Conservation (phyloP, 2,888 invertebrate genomes). For the Cheilosia vernalis region DNA sequence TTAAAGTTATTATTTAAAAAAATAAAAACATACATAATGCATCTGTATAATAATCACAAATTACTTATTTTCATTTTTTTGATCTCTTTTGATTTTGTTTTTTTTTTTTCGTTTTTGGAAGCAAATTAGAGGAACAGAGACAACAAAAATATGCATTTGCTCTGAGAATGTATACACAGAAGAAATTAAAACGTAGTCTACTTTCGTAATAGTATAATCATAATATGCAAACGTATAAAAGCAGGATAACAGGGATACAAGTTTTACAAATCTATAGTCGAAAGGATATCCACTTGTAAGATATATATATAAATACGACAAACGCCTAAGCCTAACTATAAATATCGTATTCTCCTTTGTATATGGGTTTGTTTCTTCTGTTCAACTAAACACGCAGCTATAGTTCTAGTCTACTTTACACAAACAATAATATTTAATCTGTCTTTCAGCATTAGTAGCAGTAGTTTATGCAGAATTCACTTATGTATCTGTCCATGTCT, state of each 20-base stretch:
- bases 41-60: conserved; percentile 70
- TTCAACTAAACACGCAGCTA: conserved; percentile 44
- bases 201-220: conserved; percentile 9
- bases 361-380: background rate
- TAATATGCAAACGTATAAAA: conserved; percentile 47
- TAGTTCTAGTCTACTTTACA: conserved; percentile 46
- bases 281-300: conserved; percentile 31
- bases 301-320: conserved; percentile 42
- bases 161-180: conserved; percentile 35
- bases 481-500: conserved; percentile 36
- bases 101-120: conserved; percentile 51
- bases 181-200: conserved; percentile 12
- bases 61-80: conserved; percentile 46
- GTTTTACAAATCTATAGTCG: conserved; percentile 36
- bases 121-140: conserved; percentile 61
- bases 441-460: conserved; percentile 62
- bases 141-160: conserved; percentile 27
- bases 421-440: conserved; percentile 55
- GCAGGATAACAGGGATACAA: conserved; percentile 39
- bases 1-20: conserved; percentile 44
- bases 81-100: conserved; percentile 34
- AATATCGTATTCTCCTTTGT: conserved; percentile 47
- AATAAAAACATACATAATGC: conserved; percentile 48
- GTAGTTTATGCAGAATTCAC: conserved; percentile 45
- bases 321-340: conserved; percentile 46